Percentiles rank a stretch among this genome's conserved stretches.
Evolutionary conservation across 2,797 vertebrate genomes (phyloP).

Genomic region (Hippocampus kuda): DNA sequence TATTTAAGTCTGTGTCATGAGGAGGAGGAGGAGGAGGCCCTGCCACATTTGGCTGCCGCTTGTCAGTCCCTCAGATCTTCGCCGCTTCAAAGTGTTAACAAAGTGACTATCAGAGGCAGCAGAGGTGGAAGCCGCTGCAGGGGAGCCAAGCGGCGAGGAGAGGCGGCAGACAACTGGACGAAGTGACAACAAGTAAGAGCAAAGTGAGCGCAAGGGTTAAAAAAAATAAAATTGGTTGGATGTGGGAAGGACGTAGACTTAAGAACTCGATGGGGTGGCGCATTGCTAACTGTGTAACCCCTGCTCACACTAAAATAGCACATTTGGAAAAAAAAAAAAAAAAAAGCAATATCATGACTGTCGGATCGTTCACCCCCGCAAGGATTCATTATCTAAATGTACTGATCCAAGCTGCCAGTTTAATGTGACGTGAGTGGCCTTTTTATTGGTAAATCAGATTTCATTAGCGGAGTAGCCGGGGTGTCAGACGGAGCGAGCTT

Average conservation of each 20-base stretch:
- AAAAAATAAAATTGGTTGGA: not conserved
- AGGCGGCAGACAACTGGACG: not conserved
- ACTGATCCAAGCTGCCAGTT: slow-evolving; percentile 41
- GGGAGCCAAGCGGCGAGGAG: slow-evolving; percentile 16
- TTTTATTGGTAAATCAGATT: slow-evolving; percentile 75
- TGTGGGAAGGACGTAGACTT: not conserved
- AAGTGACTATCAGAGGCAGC: slow-evolving; percentile 51
- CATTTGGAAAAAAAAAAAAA: slow-evolving; percentile 6
- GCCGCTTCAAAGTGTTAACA: slow-evolving; percentile 62
- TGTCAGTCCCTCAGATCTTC: slow-evolving; percentile 62
- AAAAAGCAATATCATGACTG: not conserved
- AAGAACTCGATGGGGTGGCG: too few species aligned
- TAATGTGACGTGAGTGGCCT: slow-evolving; percentile 66
- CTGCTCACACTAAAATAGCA: not conserved
- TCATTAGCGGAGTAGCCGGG: slow-evolving; percentile 78
- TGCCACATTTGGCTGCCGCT: slow-evolving; percentile 48
- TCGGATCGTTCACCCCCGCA: slow-evolving; percentile 14
- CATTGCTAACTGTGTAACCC: too few species aligned
- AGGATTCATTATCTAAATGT: slow-evolving; percentile 52
- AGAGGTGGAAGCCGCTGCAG: slow-evolving; percentile 37
- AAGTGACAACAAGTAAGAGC: not conserved
- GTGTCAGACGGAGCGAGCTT: slow-evolving; percentile 27
- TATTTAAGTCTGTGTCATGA: slow-evolving; percentile 64
- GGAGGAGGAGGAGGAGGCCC: slow-evolving; percentile 36
- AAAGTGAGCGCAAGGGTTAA: not conserved